These are phyloP conservation scores for Podargus strigoides DNA, from an alignment of 2,797 vertebrate genomes.

Conservation along the genomic window DNA sequence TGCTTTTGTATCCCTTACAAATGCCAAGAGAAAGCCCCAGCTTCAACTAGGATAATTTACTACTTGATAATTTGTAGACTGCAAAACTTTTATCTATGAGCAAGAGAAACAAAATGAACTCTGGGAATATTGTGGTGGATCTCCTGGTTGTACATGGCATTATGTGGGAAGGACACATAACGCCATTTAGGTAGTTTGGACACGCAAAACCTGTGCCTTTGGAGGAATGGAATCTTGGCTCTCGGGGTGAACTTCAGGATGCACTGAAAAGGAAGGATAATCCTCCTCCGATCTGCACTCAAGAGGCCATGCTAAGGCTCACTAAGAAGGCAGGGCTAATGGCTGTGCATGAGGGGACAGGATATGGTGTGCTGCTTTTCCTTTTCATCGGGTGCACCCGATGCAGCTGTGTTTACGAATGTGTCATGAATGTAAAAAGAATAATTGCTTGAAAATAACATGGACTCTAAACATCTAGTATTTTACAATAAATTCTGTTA, in stretches of 20 bases:
- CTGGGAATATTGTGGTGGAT: not conserved
- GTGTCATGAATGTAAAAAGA: conserved; percentile 73
- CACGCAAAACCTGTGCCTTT: not conserved
- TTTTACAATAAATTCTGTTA: conserved; percentile 91
- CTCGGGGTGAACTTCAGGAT: not conserved
- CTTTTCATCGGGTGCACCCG: not conserved
- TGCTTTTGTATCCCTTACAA: not conserved
- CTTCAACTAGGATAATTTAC: not conserved
- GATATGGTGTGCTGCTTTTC: conserved; percentile 59
- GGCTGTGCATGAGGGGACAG: conserved; percentile 10
- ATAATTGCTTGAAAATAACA: conserved; percentile 75
- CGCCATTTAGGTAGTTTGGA: not conserved
- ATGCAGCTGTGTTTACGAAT: conserved; percentile 78
- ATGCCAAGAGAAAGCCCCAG: not conserved
- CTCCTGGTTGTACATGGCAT: not conserved
- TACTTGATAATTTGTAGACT: not conserved
- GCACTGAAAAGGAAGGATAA: not conserved
- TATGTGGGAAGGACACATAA: not conserved
- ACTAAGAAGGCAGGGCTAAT: not conserved
- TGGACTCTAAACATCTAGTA: conserved; percentile 85
- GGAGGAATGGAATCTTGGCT: not conserved
- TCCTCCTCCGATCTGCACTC: not conserved
- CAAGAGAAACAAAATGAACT: not conserved
- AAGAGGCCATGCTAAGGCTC: not conserved
- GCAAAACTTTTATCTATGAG: not conserved